Percentiles rank a stretch among this genome's conserved stretches.
Conservation (phyloP, 2,113 vertebrate genomes). For the Spheniscus mendiculus region DNA sequence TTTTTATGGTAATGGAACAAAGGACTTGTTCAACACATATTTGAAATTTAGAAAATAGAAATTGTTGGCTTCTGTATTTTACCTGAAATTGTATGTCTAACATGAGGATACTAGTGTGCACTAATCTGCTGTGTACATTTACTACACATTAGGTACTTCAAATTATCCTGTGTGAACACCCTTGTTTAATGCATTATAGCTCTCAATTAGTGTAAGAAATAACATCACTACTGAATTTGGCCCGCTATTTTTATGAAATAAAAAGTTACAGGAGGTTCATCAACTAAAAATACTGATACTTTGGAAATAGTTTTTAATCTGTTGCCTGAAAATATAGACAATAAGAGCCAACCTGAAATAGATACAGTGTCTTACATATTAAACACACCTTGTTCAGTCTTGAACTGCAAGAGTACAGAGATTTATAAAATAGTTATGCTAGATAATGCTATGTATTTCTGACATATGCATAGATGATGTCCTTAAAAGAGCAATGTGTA, state of each 20-base stretch:
- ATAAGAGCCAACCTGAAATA: not conserved
- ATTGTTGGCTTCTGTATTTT: not conserved
- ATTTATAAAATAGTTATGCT: not conserved
- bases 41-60: not conserved
- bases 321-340: not conserved
- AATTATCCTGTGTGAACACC: not conserved
- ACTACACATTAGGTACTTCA: not conserved
- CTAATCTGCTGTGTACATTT: not conserved
- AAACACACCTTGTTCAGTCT: not conserved
- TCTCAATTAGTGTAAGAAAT: not conserved
- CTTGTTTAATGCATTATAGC: not conserved
- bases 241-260: not conserved
- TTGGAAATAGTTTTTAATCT: not conserved
- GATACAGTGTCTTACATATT: fast-evolving
- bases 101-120: not conserved
- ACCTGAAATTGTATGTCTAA: not conserved
- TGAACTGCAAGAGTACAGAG: not conserved
- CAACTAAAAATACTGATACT: not conserved
- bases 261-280: not conserved
- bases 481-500: not conserved
- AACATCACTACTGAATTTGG: not conserved
- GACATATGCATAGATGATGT: not conserved
- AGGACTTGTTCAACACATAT: not conserved
- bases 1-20: not conserved
- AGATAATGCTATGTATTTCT: not conserved